A percentile compares a stretch with the other conserved stretches of the same genome.
phyloP scores from a whole-genome alignment of 2,888 invertebrate species.

The Scaptomyza cyrtandrae region DNA sequence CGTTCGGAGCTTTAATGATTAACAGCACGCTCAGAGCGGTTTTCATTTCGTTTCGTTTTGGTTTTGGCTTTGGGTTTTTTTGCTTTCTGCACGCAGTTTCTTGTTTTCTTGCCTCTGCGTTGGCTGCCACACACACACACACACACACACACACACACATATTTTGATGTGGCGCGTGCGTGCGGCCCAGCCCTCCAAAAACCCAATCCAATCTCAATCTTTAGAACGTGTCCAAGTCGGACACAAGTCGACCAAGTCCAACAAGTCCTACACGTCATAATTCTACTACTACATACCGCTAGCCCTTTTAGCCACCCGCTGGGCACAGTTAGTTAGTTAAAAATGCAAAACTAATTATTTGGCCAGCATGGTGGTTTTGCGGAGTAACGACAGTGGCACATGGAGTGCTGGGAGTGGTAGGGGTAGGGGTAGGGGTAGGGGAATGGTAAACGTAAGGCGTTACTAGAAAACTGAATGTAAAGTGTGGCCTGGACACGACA shows the following conservation, averaged over 20 bases:
- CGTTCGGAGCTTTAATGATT: conserved; percentile 47
- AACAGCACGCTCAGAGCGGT: conserved; percentile 67
- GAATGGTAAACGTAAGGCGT: neutral
- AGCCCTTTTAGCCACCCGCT: conserved; percentile 21
- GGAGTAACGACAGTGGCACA: neutral
- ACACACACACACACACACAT: neutral
- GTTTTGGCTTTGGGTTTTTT: neutral
- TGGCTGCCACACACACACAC: neutral
- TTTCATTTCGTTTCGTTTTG: neutral
- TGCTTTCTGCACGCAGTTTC: conserved; percentile 45
- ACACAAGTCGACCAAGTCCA: neutral
- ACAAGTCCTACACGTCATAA: conserved; percentile 2
- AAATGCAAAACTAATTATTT: conserved; percentile 74
- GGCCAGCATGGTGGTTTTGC: neutral
- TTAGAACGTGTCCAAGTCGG: neutral
- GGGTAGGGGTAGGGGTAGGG: no score
- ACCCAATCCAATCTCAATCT: conserved; percentile 4
- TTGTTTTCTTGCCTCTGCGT: conserved; percentile 14
- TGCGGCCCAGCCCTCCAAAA: conserved; percentile 33
- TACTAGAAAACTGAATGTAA: conserved; percentile 21
- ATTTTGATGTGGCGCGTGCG: conserved; percentile 54
- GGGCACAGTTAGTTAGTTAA: conserved; percentile 58
- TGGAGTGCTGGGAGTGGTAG: neutral
- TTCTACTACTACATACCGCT: no score
- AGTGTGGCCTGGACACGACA: conserved; percentile 49